Evolutionary conservation across 2,113 vertebrate species (phyloP), one percentile per base, ranked within the genome.

Genomic region (Haliaeetus leucogaster): DNA sequence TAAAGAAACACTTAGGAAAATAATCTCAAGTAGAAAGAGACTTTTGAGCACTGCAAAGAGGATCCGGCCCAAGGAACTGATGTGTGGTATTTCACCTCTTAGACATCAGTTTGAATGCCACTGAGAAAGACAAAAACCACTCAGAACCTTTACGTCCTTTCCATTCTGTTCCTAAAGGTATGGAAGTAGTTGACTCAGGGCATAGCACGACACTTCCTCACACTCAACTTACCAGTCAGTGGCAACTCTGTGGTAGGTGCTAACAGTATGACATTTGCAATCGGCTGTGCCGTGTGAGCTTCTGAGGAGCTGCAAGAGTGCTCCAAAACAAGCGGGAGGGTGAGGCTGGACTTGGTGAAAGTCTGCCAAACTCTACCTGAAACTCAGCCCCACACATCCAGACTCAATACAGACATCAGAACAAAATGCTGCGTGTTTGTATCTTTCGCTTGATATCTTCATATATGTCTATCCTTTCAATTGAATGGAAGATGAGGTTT

Each of bases 1-100:
- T 90, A 96, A 96, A 95, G 94, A 86, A 92, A 93, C 68, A 86
- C 13, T 82, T 15, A 42, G 16, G 59, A 77, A 93, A 95, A 93
- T 5, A 74, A 74, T 56, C 61, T 85, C 29, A 74, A 55, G 42
- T 62, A 12, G 4, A 59, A 80, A 34, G n/a, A 70, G 59, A 83
- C 15, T 86, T 86, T n/a, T 48, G 48, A 83, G 67, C 11, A 12
- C 11, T 3, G 6, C 27, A 42, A 68, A 63, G 47, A 70, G 18
- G 20, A 52, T 55, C 17, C 12, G 82, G 23, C 8, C 42, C 58
- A 83, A 65, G 59, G 45, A 89, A 80, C 21, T 25, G 23, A 25
- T 25, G 16, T 7, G 4, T 23, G 15, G 5, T 29, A 45, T 73
- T 70, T 59, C 6, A n/a, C 11, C 52, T 85, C 74, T 88, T 38